Base-by-base conservation (phyloP, 2,797 vertebrate species). In the Schizopygopsis pylzovi region DNA sequence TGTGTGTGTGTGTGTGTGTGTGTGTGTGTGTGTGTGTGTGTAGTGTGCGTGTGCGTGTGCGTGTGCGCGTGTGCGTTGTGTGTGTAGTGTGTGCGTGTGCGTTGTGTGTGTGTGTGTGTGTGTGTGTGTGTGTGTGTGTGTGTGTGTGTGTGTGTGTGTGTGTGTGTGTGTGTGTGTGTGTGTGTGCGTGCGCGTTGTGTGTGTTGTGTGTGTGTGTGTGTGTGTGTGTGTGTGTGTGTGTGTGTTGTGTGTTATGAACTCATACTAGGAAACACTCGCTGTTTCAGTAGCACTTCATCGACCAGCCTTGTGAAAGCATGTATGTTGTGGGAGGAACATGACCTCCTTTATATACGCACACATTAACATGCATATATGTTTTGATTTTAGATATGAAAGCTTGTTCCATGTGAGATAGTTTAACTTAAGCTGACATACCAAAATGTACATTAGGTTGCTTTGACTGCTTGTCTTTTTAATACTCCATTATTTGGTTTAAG, bases 381-480 rank as follows among this genome's bases (percentile, higher is more conserved):
- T 33, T 79, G 59, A 65, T 41, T 16, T 28, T 59, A 65, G 39
- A 2, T 33, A 28, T 63, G n/a, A 45, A 63, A 79, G 56, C 77
- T 45, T 16, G 25, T 63, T 79, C 12, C 12, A 9, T 22, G n/a
- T 47, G 13, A 63, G n/a, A 15, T 41, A n/a, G 20, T 12, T 16
- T 78, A 3, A 15, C 33, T 78, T 78, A 59, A 25, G 18, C n/a
- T 52, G 33, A 22, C 73, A 76, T 41, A 39, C 18, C 11, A 77
- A 52, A 39, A 13, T 56, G 4, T 52, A 18, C 33, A 5, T 25
- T 52, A 20, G 25, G 8, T 43, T 13, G 47, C 59, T 15, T 25
- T 20, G 43, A n/a, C 7, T 41, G 43, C 28, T 1, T n/a, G 73
- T 86, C 3, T 79, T 65, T 89, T 70, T 77, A 28, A 43, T 61